These are phyloP conservation scores for Sminthurides aquaticus DNA, from an alignment of 2,888 invertebrate species.

Conservation along the genomic window DNA sequence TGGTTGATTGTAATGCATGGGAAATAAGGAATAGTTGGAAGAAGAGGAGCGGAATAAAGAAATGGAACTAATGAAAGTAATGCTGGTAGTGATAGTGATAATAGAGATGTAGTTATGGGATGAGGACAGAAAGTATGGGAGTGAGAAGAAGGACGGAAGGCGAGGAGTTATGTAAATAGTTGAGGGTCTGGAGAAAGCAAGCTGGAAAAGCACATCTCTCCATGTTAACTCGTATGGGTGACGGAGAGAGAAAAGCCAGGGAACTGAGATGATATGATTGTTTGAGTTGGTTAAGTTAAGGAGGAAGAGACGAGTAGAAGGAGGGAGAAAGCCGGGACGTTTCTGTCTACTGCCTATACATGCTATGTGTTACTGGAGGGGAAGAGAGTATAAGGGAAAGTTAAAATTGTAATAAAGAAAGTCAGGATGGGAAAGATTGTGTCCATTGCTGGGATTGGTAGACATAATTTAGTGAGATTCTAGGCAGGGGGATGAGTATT, in stretches of 20 bases:
- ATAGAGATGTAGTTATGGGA: neutral
- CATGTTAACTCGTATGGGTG: no score
- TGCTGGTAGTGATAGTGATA: neutral
- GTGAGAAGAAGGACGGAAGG: no score
- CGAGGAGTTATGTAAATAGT: no score
- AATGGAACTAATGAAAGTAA: neutral
- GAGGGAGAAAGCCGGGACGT: neutral
- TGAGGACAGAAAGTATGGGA: no score
- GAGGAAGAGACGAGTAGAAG: neutral
- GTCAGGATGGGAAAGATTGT: slow-evolving; percentile 24
- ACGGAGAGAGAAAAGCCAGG: neutral
- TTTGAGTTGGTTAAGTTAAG: neutral
- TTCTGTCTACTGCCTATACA: neutral
- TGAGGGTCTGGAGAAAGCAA: no score
- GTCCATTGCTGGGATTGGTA: slow-evolving; percentile 27
- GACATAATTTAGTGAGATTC: slow-evolving; percentile 43
- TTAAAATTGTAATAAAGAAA: slow-evolving; percentile 36
- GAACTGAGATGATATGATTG: neutral
- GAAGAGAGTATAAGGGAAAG: slow-evolving; percentile 16
- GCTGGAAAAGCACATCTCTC: no score
- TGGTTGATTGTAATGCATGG: no score
- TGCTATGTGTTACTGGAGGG: neutral
- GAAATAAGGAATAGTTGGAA: no score
- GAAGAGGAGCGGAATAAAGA: no score
- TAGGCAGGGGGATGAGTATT: slow-evolving; percentile 13